Evolutionary conservation across 2,888 invertebrate genomes (phyloP), one percentile per base, ranked within the genome.

Genomic region (Troides oblongomaculatus): DNA sequence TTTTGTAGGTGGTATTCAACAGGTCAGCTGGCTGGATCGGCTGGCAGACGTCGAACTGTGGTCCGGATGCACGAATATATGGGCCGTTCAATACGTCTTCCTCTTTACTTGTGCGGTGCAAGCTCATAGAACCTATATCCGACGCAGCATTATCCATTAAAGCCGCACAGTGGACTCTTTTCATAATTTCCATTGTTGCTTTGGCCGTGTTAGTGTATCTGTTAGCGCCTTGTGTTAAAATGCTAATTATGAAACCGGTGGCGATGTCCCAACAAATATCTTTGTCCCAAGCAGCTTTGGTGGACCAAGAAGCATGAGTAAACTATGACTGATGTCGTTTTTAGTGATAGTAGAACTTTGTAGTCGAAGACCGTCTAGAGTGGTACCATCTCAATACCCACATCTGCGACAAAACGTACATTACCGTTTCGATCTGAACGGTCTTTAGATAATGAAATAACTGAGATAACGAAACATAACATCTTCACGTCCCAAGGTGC

Each of bases 1-100:
- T 7, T 69, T 85, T 84, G 0, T 85, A 92, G 91, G 87, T 93
- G 1, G 66, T 88, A 64, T 93, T 93, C 81, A 93, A 93, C 75
- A 84, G 90, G 72, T 89, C 93, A 36, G 87, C 85, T 18, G 86
- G 88, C 68, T 91, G 90, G 84, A 90, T 93, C 25, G 89, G 92
- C 50, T 93, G 88, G 79, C 81, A 84, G 64, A 81, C 85, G 0
- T 89, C 93, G 0, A 80, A 82, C 56, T 93, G 93, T 68, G 93
- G 93, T 0, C 83, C 90, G 0, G 78, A 84, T 14, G 82, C 89
- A 0, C 80, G 81, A 1, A 79, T 93, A 10, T 77, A 85, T 0
- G 93, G 93, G 0, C 93, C 93, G 0, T 86, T 87, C 76, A 85
- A 85, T 71, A 73, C 81, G 0, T 76, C 84, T 0, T 72, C 74